These are phyloP conservation scores for Antechinus stuartii DNA, from an alignment of 2,113 vertebrate species.

Conservation along the genomic window DNA sequence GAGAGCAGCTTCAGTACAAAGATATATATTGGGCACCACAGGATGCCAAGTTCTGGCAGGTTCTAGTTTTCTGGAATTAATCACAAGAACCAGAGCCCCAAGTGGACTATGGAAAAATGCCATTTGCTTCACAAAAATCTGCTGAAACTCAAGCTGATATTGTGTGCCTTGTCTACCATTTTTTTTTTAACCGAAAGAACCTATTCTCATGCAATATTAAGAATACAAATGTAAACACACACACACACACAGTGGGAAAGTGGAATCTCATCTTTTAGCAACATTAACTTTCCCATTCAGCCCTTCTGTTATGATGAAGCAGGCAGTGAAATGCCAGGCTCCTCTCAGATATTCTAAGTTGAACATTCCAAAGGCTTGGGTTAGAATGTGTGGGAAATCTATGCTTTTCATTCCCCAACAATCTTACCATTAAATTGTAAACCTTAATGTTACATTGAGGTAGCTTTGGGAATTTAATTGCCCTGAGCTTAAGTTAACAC, in stretches of 20 bases:
- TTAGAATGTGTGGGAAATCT: constrained; percentile 13
- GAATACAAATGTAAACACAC: neutral
- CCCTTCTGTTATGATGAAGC: neutral
- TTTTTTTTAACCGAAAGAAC: neutral
- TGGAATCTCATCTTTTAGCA: no score
- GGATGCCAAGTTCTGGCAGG: neutral
- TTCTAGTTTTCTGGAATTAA: neutral
- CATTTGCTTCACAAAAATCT: neutral
- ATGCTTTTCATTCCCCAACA: constrained; percentile 22
- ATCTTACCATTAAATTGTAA: constrained; percentile 41
- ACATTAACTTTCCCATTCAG: neutral
- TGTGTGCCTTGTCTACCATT: neutral
- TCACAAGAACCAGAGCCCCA: neutral
- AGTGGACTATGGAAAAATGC: neutral
- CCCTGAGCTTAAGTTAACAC: constrained; percentile 63
- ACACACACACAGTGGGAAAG: neutral
- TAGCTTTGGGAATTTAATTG: constrained; percentile 63
- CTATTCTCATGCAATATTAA: neutral
- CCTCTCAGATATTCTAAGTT: neutral
- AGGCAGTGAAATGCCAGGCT: neutral
- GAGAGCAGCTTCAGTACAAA: neutral
- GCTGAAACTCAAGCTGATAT: neutral
- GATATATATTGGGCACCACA: neutral
- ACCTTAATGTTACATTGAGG: constrained; percentile 21
- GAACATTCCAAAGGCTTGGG: constrained; percentile 8